A percentile compares a stretch with the other conserved stretches of the same genome.
Conservation (phyloP, 2,888 invertebrate genomes). For the Atherix ibis region DNA sequence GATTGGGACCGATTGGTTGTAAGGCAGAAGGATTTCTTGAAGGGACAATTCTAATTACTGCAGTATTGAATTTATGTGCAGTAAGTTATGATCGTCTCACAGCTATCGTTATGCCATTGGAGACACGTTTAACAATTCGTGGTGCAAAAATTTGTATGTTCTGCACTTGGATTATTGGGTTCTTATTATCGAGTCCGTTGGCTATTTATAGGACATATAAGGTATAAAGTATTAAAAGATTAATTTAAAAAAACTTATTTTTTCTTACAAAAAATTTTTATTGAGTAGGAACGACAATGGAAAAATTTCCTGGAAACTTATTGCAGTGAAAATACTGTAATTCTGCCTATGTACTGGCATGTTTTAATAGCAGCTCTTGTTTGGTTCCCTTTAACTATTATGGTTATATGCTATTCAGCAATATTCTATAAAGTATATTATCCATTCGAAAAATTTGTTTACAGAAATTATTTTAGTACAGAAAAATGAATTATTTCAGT, state of each 20-base stretch:
- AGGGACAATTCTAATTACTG: constrained; percentile 55
- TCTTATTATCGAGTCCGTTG: constrained; percentile 47
- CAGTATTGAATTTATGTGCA: constrained; percentile 58
- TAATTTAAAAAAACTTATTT: no score
- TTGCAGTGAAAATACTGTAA: constrained; percentile 50
- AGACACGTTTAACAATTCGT: constrained; percentile 48
- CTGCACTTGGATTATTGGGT: constrained; percentile 49
- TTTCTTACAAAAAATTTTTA: no score
- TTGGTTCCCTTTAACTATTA: constrained; percentile 59
- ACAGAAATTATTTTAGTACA: no score
- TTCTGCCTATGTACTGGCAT: constrained; percentile 62
- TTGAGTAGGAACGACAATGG: constrained; percentile 52
- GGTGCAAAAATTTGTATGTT: constrained; percentile 48
- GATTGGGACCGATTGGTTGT: constrained; percentile 57
- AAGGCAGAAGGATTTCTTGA: constrained; percentile 61
- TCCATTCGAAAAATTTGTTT: no score
- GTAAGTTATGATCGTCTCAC: constrained; percentile 73
- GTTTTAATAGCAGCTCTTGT: constrained; percentile 57
- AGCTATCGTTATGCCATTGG: constrained; percentile 57
- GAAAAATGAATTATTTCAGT: constrained; percentile 27
- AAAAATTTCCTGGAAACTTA: constrained; percentile 56
- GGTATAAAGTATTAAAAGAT: constrained; percentile 23
- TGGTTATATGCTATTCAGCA: constrained; percentile 56
- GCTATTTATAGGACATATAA: constrained; percentile 44
- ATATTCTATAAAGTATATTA: constrained; percentile 46